A percentile compares a stretch with the other conserved stretches of the same genome.
Evolutionary conservation across 2,888 invertebrate species (phyloP).

Genomic region (Drosophila bunnanda): DNA sequence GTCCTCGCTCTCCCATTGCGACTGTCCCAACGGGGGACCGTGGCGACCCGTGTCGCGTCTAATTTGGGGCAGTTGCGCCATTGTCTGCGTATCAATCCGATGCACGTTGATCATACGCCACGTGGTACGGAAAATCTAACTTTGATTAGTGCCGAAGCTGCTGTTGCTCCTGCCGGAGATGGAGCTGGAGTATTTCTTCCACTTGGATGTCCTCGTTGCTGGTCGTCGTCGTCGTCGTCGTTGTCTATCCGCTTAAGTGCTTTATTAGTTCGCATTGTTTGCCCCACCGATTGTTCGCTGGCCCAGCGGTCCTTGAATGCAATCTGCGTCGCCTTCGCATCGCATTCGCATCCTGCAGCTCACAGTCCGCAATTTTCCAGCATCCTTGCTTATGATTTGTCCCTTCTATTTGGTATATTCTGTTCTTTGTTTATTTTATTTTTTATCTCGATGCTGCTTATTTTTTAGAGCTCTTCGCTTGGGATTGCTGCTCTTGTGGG

Average conservation of each 20-base stretch:
- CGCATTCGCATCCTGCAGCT: constrained; percentile 43
- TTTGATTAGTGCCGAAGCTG: constrained; percentile 57
- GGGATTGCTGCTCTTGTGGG: constrained; percentile 25
- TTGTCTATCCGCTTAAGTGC: constrained; percentile 69
- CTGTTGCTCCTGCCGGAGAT: constrained; percentile 32
- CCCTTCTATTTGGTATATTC: constrained; percentile 19
- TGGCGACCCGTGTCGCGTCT: constrained; percentile 54
- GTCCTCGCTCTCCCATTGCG: constrained; percentile 26
- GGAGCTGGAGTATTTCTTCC: constrained; percentile 33
- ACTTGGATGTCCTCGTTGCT: constrained; percentile 44
- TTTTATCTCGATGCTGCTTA: constrained; percentile 23
- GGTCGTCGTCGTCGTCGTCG: constrained; percentile 47
- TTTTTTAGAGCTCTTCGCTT: constrained; percentile 17
- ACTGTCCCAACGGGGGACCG: constrained; percentile 45
- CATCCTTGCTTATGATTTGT: constrained; percentile 49
- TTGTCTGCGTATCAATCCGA: constrained; percentile 26
- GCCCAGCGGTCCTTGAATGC: constrained; percentile 51
- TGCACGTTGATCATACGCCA: constrained; percentile 69
- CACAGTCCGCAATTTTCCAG: constrained; percentile 36
- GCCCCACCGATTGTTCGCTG: constrained; percentile 57
- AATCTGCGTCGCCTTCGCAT: constrained; percentile 55
- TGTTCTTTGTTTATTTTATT: constrained; percentile 9
- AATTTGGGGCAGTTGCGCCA: constrained; percentile 50
- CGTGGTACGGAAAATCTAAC: constrained; percentile 52
- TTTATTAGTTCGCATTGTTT: constrained; percentile 77